phyloP scores from a whole-genome alignment of 92 coral and sea anemone species.

The Epizoanthus scotinus region DNA sequence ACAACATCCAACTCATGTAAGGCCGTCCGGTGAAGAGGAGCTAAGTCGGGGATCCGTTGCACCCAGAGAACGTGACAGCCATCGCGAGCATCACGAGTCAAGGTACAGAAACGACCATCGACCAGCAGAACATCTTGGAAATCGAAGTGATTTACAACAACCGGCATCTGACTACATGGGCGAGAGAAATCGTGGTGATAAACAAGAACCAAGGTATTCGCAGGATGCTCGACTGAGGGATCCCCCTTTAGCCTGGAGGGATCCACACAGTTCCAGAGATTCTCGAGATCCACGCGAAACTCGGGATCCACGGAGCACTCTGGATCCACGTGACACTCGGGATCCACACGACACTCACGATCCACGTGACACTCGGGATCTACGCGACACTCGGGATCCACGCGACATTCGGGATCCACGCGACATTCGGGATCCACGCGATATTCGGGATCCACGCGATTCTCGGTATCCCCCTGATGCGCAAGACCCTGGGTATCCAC shows the following conservation, averaged over 20 bases:
- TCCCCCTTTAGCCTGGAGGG: slow-evolving; percentile 28
- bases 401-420: slow-evolving; percentile 23
- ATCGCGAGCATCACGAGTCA: neutral
- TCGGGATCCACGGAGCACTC: neutral
- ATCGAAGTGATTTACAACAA: slow-evolving; percentile 6
- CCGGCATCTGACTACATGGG: slow-evolving; percentile 4
- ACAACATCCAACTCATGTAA: neutral
- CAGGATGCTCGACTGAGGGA: slow-evolving; percentile 33
- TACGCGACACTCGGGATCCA: neutral
- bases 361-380: neutral
- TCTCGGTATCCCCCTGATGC: slow-evolving; percentile 6
- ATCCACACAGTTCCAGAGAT: slow-evolving; percentile 14
- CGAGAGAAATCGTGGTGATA: slow-evolving; percentile 16
- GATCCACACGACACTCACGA: neutral
- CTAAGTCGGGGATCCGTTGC: neutral
- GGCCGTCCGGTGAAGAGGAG: neutral
- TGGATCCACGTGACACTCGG: neutral
- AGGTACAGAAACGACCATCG: neutral
- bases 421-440: slow-evolving; percentile 2
- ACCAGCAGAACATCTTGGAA: neutral
- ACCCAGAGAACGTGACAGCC: slow-evolving; percentile 2
- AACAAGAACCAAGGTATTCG: slow-evolving; percentile 22
- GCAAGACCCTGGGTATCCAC: neutral
- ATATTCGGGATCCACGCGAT: neutral
- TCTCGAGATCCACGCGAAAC: slow-evolving; percentile 1